phyloP scores from a whole-genome alignment of 1,140 invertebrate genomes.

The Zaprionus camerounensis region DNA sequence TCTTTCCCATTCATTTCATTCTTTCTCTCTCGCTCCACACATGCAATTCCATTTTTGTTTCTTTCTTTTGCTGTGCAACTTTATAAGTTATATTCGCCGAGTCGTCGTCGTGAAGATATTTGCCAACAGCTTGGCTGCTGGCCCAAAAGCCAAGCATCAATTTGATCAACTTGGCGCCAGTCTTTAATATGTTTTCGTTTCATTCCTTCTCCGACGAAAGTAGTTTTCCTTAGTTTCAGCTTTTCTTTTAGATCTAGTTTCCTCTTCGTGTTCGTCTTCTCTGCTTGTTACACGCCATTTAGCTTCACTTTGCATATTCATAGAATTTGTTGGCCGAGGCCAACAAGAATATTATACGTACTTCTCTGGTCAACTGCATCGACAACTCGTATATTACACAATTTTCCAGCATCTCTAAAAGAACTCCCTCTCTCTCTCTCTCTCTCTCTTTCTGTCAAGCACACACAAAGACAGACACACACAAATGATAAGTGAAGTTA shows the following conservation, averaged over 20 bases:
- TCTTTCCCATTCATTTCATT: not conserved
- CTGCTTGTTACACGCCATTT: constrained; percentile 75
- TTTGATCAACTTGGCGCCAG: constrained; percentile 80
- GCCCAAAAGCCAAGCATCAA: constrained; percentile 76
- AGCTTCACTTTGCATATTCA: constrained; percentile 69
- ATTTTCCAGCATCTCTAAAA: constrained; percentile 30
- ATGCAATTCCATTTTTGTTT: constrained; percentile 38
- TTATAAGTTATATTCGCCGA: constrained; percentile 58
- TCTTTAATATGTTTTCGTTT: constrained; percentile 73
- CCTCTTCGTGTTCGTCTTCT: not conserved
- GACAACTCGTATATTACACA: constrained; percentile 36
- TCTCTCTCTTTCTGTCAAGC: not conserved
- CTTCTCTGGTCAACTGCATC: constrained; percentile 61
- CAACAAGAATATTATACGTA: constrained; percentile 38
- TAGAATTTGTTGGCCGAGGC: constrained; percentile 47
- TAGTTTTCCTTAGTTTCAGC: constrained; percentile 24
- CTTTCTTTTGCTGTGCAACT: constrained; percentile 49
- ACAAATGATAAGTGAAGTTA: constrained; percentile 48
- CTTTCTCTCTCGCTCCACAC: constrained; percentile 17
- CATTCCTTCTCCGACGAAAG: constrained; percentile 6
- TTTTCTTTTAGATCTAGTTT: constrained; percentile 33
- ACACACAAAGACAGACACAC: constrained; percentile 8
- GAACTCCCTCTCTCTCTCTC: not conserved
- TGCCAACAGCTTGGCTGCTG: constrained; percentile 57
- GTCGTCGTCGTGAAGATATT: constrained; percentile 8